Evolutionary conservation across 2,113 vertebrate species (phyloP).

Genomic region (Hyaena hyaena): DNA sequence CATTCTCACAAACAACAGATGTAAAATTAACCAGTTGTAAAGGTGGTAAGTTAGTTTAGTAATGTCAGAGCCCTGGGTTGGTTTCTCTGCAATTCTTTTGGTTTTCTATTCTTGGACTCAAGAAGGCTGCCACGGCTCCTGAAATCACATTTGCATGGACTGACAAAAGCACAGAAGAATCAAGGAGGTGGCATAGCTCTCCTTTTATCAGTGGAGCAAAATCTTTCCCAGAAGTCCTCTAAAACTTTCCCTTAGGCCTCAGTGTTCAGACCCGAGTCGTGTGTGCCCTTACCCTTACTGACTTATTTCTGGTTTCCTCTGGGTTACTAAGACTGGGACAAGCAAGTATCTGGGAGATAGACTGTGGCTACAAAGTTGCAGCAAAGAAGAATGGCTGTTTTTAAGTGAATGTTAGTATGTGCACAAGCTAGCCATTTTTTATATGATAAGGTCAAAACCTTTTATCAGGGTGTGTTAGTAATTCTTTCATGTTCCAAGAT

Average conservation of each 20-base stretch:
- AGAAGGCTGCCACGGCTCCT: not conserved
- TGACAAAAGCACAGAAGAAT: not conserved
- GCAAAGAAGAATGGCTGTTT: not conserved
- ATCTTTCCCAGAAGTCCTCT: not conserved
- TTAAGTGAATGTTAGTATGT: not conserved
- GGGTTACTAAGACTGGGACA: not conserved
- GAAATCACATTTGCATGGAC: not conserved
- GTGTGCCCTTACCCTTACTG: not conserved
- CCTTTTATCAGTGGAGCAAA: not conserved
- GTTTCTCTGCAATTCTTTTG: not conserved
- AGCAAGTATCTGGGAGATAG: no score
- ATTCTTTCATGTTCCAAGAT: not conserved
- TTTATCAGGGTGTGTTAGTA: not conserved
- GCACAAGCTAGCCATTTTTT: not conserved
- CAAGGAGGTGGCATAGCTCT: not conserved
- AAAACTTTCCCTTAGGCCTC: not conserved
- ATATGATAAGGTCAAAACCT: not conserved
- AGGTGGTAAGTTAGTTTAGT: not conserved
- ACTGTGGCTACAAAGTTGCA: not conserved
- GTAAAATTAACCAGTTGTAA: not conserved
- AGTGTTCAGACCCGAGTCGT: not conserved
- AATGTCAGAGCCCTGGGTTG: not conserved
- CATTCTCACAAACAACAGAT: not conserved
- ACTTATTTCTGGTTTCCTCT: not conserved
- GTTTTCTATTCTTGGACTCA: not conserved